These are phyloP conservation scores for Sebastes taczanowskii DNA, from an alignment of 2,797 vertebrate genomes.

Conservation along the genomic window DNA sequence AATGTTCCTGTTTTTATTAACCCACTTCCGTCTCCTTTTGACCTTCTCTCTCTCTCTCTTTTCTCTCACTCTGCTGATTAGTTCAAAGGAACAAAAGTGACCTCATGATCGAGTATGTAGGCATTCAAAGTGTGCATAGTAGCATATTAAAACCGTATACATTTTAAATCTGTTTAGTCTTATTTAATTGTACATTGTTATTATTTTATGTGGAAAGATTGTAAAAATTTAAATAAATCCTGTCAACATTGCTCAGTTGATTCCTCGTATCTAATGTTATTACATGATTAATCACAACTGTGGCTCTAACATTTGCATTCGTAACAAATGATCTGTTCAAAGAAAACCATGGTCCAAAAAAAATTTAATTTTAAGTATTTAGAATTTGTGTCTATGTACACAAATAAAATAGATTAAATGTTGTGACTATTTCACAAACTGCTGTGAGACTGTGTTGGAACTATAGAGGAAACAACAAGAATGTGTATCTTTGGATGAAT, in stretches of 20 bases:
- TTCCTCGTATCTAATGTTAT: not conserved
- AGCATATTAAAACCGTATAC: not conserved
- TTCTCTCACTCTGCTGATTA: not conserved
- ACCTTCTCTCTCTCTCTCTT: not conserved
- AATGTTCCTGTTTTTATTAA: slow-evolving; percentile 12
- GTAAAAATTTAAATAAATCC: slow-evolving; percentile 37
- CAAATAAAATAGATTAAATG: no score
- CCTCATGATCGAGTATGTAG: not conserved
- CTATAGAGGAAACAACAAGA: no score
- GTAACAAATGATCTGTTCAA: not conserved
- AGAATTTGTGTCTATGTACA: no score
- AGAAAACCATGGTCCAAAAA: not conserved
- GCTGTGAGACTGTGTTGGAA: no score
- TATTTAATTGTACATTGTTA: slow-evolving; percentile 23
- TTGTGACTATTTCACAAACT: no score
- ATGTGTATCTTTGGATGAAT: rapidly evolving
- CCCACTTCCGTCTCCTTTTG: not conserved
- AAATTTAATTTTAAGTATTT: no score
- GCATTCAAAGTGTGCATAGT: not conserved
- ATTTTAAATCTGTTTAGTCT: not conserved
- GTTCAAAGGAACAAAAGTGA: not conserved
- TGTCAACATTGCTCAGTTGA: not conserved
- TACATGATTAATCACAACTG: not conserved
- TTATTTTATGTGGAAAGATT: not conserved
- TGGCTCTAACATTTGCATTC: not conserved